phyloP scores from a whole-genome alignment of 2,888 invertebrate genomes.

The Drosophila mettleri region DNA sequence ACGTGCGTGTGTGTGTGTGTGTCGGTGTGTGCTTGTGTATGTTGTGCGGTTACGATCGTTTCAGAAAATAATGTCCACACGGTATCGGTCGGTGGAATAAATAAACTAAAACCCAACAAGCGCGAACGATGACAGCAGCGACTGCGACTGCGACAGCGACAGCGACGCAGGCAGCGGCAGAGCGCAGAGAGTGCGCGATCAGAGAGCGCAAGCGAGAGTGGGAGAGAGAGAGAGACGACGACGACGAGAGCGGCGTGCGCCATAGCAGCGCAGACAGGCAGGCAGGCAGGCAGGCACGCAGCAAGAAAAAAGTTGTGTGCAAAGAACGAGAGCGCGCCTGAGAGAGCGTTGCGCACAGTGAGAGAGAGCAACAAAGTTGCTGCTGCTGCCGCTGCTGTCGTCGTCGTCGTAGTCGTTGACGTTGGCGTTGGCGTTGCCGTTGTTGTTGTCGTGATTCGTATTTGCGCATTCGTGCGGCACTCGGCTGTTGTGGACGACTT shows the following conservation, averaged over 20 bases:
- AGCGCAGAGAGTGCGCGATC: conserved; percentile 23
- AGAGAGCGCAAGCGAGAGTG: conserved; percentile 17
- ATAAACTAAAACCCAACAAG: conserved; percentile 81
- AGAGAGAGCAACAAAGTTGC: conserved; percentile 64
- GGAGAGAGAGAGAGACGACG: conserved; percentile 23
- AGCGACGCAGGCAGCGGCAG: conserved; percentile 18
- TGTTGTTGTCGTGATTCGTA: conserved; percentile 18
- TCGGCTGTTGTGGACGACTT: conserved; percentile 23
- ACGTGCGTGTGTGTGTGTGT: conserved; percentile 27
- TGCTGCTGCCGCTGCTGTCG: conserved; percentile 41
- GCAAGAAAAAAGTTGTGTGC: conserved; percentile 8
- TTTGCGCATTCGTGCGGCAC: conserved; percentile 19
- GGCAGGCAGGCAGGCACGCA: conserved; percentile 49
- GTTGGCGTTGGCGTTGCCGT: conserved; percentile 55
- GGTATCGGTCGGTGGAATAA: conserved; percentile 85
- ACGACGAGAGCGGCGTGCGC: conserved; percentile 14
- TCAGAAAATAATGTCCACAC: conserved; percentile 85
- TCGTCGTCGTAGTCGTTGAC: not conserved
- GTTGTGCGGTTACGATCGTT: conserved; percentile 78
- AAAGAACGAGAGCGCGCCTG: conserved; percentile 13
- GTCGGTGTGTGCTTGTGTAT: conserved; percentile 36
- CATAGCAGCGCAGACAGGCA: conserved; percentile 38
- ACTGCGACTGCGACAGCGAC: conserved; percentile 25
- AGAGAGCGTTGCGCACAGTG: conserved; percentile 15
- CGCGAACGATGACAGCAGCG: conserved; percentile 51